phyloP scores from a whole-genome alignment of 2,888 invertebrate species.

The Pammene aurita region DNA sequence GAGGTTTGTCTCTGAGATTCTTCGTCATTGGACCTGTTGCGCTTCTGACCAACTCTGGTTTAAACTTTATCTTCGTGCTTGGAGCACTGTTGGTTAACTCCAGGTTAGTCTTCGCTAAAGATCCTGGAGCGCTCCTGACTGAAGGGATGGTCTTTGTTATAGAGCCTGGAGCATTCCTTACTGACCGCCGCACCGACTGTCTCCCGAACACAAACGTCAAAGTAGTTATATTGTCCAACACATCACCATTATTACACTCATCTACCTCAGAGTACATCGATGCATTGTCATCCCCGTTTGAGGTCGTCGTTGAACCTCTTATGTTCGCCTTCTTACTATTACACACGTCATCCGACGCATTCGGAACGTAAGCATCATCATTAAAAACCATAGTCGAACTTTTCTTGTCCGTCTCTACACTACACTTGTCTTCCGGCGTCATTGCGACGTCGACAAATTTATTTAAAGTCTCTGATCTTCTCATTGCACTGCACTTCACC shows the following conservation, averaged over 20 bases:
- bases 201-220: conserved; percentile 29
- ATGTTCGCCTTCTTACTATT: conserved; percentile 52
- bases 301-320: not conserved
- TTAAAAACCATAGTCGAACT: conserved; percentile 10
- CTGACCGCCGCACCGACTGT: conserved; percentile 10
- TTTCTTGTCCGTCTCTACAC: conserved; percentile 50
- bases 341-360: conserved; percentile 1
- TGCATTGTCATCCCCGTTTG: not conserved
- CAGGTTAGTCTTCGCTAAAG: not conserved
- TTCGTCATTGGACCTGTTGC: not conserved
- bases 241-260: not conserved
- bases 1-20: conserved; percentile 1
- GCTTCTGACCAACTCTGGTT: not conserved
- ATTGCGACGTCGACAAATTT: conserved; percentile 2
- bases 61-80: too few relatives aligned
- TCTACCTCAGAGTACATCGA: not conserved
- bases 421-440: conserved; percentile 23
- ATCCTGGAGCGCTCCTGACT: not conserved
- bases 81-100: not conserved
- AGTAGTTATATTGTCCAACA: conserved; percentile 9
- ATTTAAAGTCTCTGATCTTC: conserved; percentile 11
- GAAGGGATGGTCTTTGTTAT: not conserved
- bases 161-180: not conserved
- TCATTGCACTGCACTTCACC: conserved; percentile 26
- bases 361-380: not conserved